Percentiles rank a stretch among this genome's conserved stretches.
Conservation (phyloP, 2,888 invertebrate species). For the Dolichomitus sp. region DNA sequence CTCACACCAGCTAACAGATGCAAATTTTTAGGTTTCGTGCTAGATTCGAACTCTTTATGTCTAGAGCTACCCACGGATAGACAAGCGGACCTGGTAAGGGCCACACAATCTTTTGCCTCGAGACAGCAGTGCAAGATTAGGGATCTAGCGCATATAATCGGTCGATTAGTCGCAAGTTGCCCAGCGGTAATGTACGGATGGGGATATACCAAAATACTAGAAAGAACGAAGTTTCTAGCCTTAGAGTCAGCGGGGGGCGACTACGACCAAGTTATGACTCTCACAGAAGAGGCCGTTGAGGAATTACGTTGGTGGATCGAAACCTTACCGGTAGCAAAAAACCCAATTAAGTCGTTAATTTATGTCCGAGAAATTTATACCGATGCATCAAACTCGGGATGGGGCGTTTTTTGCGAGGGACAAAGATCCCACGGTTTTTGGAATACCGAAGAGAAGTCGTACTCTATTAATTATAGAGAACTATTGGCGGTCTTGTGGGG, state of each 20-base stretch:
- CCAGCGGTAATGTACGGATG: slow-evolving; percentile 55
- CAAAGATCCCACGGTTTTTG: slow-evolving; percentile 68
- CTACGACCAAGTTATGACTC: slow-evolving; percentile 52
- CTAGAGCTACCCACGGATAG: slow-evolving; percentile 10
- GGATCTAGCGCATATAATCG: slow-evolving; percentile 59
- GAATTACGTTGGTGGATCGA: slow-evolving; percentile 61
- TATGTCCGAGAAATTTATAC: slow-evolving; percentile 43
- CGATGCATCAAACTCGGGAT: slow-evolving; percentile 44
- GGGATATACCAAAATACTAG: slow-evolving; percentile 52
- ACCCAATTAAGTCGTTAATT: slow-evolving; percentile 44
- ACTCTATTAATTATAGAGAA: slow-evolving; percentile 67
- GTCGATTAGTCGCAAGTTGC: slow-evolving; percentile 47
- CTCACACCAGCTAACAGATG: slow-evolving; percentile 7
- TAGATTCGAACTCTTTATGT: slow-evolving; percentile 25
- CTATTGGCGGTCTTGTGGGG: slow-evolving; percentile 56
- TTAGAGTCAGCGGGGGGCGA: slow-evolving; percentile 36
- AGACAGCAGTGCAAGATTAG: slow-evolving; percentile 28
- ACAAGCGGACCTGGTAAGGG: neutral
- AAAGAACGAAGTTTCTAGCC: slow-evolving; percentile 50
- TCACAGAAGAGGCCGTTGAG: slow-evolving; percentile 20
- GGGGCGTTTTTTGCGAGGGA: slow-evolving; percentile 26
- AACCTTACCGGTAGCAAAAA: slow-evolving; percentile 16
- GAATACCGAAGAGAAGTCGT: slow-evolving; percentile 50
- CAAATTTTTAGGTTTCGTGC: slow-evolving; percentile 45
- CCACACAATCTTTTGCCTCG: neutral